Conservation (phyloP, 2,113 vertebrate genomes). For the Numida meleagris region DNA sequence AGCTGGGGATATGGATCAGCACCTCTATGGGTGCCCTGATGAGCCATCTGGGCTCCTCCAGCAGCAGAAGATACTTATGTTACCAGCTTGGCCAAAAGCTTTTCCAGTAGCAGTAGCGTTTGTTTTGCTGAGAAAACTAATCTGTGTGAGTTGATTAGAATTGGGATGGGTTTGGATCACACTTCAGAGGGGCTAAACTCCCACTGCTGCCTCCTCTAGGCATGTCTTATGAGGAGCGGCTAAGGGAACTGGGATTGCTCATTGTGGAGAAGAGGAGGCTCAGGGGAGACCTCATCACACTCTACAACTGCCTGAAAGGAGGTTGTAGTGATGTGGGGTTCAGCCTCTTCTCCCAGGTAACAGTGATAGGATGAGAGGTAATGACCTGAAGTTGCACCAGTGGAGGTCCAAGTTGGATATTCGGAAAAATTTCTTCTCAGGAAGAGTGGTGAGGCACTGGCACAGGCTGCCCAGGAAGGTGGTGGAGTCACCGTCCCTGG, state of each 20-base stretch:
- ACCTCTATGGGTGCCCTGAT: not conserved
- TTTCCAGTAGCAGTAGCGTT: not conserved
- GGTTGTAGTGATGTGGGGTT: not conserved
- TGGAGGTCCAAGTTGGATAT: too few species aligned
- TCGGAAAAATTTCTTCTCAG: too few species aligned
- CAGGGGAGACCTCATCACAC: not conserved
- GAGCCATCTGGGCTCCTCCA: not conserved
- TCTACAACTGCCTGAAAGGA: not conserved
- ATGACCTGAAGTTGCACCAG: too few species aligned
- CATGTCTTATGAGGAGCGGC: not conserved
- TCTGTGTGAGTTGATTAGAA: not conserved
- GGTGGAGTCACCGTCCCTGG: too few species aligned
- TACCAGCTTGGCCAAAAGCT: not conserved
- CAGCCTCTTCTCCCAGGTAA: not conserved
- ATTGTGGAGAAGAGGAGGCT: not conserved
- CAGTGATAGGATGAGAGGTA: too few species aligned
- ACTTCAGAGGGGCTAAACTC: not conserved
- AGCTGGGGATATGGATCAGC: not conserved
- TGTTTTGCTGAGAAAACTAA: not conserved
- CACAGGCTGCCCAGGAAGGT: too few species aligned
- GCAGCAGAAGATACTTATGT: not conserved
- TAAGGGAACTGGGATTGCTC: too few species aligned
- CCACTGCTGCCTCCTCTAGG: not conserved
- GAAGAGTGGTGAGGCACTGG: too few species aligned
- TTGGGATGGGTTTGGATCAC: not conserved